phyloP scores from a whole-genome alignment of 1,140 invertebrate genomes.

The Psilanteris sp. region DNA sequence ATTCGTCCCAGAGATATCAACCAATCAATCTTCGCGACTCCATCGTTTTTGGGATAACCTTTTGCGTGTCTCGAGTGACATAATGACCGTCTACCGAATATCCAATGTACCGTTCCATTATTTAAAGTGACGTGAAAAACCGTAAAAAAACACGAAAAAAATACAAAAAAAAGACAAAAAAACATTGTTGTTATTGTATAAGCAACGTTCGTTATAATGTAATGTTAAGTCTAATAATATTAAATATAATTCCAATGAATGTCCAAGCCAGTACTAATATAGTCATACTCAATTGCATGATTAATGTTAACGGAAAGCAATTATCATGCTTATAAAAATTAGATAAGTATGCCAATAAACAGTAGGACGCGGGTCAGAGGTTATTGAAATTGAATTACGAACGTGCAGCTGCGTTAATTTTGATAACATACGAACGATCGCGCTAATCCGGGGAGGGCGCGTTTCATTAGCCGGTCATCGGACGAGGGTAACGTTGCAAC shows the following conservation, averaged over 20 bases:
- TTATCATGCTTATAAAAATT: constrained; percentile 48
- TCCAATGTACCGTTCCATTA: constrained; percentile 6
- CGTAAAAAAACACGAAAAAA: no score
- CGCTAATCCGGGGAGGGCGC: no score
- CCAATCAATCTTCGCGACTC: no score
- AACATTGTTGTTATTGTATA: constrained; percentile 43
- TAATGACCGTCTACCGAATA: not conserved
- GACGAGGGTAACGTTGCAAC: no score
- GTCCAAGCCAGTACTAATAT: constrained; percentile 49
- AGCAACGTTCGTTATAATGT: constrained; percentile 39
- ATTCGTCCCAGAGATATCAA: no score
- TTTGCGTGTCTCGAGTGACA: no score
- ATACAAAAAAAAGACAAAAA: not conserved
- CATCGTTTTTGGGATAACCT: no score
- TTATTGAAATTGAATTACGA: constrained; percentile 23
- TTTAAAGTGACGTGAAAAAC: no score
- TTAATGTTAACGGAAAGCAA: constrained; percentile 54
- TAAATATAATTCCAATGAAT: constrained; percentile 49
- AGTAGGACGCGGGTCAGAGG: constrained; percentile 18
- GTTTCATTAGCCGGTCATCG: no score
- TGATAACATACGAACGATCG: not conserved
- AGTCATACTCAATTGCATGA: constrained; percentile 47
- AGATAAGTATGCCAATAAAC: constrained; percentile 45
- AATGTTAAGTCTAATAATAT: constrained; percentile 38
- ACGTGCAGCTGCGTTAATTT: constrained; percentile 7